Base-by-base conservation (phyloP, 2,888 invertebrate species). In the Cetonia aurata region DNA sequence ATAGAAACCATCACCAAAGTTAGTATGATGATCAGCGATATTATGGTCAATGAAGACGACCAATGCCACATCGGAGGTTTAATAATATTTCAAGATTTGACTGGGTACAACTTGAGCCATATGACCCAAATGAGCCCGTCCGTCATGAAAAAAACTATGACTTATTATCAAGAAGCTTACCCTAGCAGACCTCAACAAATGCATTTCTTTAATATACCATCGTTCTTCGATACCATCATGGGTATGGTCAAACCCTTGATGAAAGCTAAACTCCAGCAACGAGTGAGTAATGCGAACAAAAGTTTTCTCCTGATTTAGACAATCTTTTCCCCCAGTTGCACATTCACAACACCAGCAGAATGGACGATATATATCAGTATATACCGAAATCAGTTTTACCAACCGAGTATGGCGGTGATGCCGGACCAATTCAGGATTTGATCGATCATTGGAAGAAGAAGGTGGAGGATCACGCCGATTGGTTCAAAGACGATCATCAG, bases 401-500 rank as follows among this genome's bases (percentile, higher is more conserved):
- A 0, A 81, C 80, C 6, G 92, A 92, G 78, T 92, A 91, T 78
- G 92, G 92, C 8, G 92, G 92, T 0, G 85, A 86, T 9, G 89
- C 86, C 41, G 88, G 88, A 0, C 83, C 88, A 25, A 80, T 88
- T 44, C 81, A 85, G 73, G 86, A 87, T 73, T 77, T 89, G 52
- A 85, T 84, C 69, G 85, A 86, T 53, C 80, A 86, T 68, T 89
- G 88, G 88, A 85, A 82, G 44, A 80, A 84, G 42, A 87, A 88
- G 76, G 82, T 88, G 8, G 83, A 87, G 76, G 85, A 85, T 55
- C 85, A 86, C 75, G 81, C 84, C 37, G 81, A 85, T 12, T 89
- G 87, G 86, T 82, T 89, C 65, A 80, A 86, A 53, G 88, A 89
- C 73, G 88, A 89, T 71, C 76, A 77, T 6, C 80, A 81, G 48